phyloP scores from a whole-genome alignment of 2,113 vertebrate genomes.

The Calidris pugnax region DNA sequence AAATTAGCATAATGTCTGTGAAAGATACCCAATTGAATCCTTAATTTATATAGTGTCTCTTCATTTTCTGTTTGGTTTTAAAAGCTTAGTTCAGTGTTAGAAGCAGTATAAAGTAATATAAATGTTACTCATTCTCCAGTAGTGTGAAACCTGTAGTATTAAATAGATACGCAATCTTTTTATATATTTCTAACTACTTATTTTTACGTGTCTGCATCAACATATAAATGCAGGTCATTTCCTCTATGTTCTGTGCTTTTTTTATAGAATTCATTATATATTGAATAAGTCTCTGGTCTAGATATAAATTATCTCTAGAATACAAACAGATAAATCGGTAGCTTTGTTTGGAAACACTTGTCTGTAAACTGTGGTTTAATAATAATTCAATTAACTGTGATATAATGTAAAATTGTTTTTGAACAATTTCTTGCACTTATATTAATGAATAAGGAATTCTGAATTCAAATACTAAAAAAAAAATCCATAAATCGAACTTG shows the following conservation, averaged over 20 bases:
- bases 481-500: not conserved
- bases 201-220: not conserved
- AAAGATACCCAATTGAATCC: slow-evolving; percentile 12
- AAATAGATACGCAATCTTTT: not conserved
- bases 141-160: not conserved
- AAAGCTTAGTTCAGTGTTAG: not conserved
- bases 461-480: not conserved
- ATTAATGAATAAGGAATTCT: not conserved
- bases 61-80: slow-evolving; percentile 12
- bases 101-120: not conserved
- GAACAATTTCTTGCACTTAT: not conserved
- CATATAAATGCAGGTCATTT: not conserved
- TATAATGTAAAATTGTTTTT: not conserved
- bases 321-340: not conserved
- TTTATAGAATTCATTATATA: not conserved
- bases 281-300: not conserved
- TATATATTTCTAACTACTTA: not conserved
- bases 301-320: not conserved
- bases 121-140: not conserved
- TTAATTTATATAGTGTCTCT: slow-evolving; percentile 12
- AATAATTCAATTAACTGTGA: not conserved
- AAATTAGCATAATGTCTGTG: slow-evolving; percentile 39
- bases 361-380: not conserved
- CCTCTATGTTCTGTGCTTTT: fast-evolving
- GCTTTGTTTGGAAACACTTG: not conserved